Evolutionary conservation across 2,797 vertebrate species (phyloP), one percentile per base, ranked within the genome.

Genomic region (Myripristis jacobus): DNA sequence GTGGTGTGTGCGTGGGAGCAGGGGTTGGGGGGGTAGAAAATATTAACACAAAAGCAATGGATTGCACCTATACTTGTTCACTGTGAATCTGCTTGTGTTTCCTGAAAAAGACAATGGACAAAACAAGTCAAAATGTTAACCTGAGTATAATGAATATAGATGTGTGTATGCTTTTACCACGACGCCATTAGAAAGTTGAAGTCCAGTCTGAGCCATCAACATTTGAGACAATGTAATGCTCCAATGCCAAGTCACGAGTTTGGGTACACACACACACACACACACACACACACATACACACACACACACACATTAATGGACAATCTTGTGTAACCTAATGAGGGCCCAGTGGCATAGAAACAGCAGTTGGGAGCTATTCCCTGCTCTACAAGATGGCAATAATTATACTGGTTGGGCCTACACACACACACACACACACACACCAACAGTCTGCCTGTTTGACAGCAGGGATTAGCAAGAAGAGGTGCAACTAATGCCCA

Each of bases 401-500:
- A 89, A 92, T 92, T 90, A 92, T 65, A 87, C 82, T 75, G 70
- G 55, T 80, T 70, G 43, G 67, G 34, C 66, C 50, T 58, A 58
- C 66, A 25, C 6, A 2, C 21, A 4, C 44, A 47, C 59, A 73
- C 55, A 54, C 43, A 57, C 79, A 64, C 60, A 48, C 55, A 38
- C 46, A 41, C 55, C 19, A 53, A 52, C 65, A 84, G 73, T 60
- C 50, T 82, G 87, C 80, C 80, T 87, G 77, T 84, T 81, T 87
- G 87, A 89, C 84, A 89, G 86, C 81, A 79, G 66, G 80, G 89
- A 92, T 92, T 92, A 90, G 84, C 69, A 75, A 75, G 67, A 61
- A 82, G 86, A 88, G 84, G 82, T 90, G 83, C 82, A 85, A 81
- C 79, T 90, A 92, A 91, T 91, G 84, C 86, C 84, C 72, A 71